phyloP scores from a whole-genome alignment of 1,140 invertebrate genomes.

The Drosophila arawakana region DNA sequence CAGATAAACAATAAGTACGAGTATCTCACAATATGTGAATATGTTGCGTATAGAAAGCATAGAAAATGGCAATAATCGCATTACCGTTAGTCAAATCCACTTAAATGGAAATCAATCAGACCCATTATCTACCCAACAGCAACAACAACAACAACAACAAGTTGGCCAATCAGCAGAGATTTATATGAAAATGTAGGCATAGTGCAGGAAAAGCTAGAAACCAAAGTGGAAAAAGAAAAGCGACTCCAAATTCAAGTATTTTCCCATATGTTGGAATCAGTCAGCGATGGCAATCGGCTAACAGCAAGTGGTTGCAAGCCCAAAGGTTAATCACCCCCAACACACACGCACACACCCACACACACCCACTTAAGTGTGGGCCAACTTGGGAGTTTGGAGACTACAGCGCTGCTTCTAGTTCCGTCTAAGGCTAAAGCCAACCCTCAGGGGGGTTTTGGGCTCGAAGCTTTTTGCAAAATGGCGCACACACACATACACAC shows the following conservation, averaged over 20 bases:
- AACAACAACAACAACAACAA: slow-evolving; percentile 27
- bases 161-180: slow-evolving; percentile 61
- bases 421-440: slow-evolving; percentile 41
- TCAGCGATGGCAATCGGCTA: slow-evolving; percentile 65
- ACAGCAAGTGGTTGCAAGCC: slow-evolving; percentile 61
- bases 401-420: slow-evolving; percentile 18
- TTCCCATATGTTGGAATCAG: slow-evolving; percentile 66
- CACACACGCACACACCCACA: slow-evolving; percentile 22
- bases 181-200: slow-evolving; percentile 42
- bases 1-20: slow-evolving; percentile 28
- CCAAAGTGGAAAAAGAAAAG: slow-evolving; percentile 3
- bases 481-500: slow-evolving; percentile 52
- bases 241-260: slow-evolving; percentile 17
- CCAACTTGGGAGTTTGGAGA: neutral
- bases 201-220: slow-evolving; percentile 34
- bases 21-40: slow-evolving; percentile 3
- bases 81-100: slow-evolving; percentile 66
- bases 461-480: slow-evolving; percentile 75
- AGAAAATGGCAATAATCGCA: slow-evolving; percentile 66
- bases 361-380: slow-evolving; percentile 15
- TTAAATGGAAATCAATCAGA: slow-evolving; percentile 73
- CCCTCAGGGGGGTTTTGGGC: slow-evolving; percentile 26
- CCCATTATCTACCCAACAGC: slow-evolving; percentile 60
- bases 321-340: slow-evolving; percentile 81
- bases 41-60: slow-evolving; percentile 20